These are phyloP conservation scores for Centropyge bicolor DNA, from an alignment of 2,797 vertebrate species.

Conservation along the genomic window DNA sequence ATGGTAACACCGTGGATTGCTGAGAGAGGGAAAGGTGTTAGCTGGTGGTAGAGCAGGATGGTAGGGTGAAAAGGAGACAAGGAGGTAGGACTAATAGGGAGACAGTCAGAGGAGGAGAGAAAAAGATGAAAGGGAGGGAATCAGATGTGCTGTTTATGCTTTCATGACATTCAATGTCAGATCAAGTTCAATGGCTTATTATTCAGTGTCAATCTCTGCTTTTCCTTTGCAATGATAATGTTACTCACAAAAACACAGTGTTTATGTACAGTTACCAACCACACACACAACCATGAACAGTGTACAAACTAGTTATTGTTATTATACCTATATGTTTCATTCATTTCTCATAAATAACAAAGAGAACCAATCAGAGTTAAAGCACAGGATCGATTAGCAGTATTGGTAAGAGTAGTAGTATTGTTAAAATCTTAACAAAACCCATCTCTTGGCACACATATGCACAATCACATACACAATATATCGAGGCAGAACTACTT, in stretches of 20 bases:
- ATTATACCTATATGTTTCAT: too few relatives aligned
- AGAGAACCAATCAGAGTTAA: too few relatives aligned
- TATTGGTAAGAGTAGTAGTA: too few relatives aligned
- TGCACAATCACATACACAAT: background rate
- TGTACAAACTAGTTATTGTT: too few relatives aligned
- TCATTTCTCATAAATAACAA: too few relatives aligned
- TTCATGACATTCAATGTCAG: slow-evolving; percentile 61
- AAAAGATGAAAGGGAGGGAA: slow-evolving; percentile 20
- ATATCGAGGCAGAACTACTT: background rate
- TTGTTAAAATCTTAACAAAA: too few relatives aligned
- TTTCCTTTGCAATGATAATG: slow-evolving; percentile 67
- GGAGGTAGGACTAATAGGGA: background rate
- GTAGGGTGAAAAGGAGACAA: slow-evolving; percentile 35
- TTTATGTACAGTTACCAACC: background rate
- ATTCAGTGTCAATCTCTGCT: slow-evolving; percentile 45
- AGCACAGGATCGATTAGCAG: too few relatives aligned
- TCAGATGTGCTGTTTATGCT: slow-evolving; percentile 21
- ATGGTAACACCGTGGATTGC: slow-evolving; percentile 25
- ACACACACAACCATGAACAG: background rate
- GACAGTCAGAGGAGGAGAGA: background rate
- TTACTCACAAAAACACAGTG: slow-evolving; percentile 11
- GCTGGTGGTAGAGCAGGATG: background rate
- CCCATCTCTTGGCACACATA: background rate
- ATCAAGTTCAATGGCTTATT: slow-evolving; percentile 29
- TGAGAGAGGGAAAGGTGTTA: slow-evolving; percentile 22